Base-by-base conservation (phyloP, 1,140 invertebrate genomes). In the Diachasma alloeum region DNA sequence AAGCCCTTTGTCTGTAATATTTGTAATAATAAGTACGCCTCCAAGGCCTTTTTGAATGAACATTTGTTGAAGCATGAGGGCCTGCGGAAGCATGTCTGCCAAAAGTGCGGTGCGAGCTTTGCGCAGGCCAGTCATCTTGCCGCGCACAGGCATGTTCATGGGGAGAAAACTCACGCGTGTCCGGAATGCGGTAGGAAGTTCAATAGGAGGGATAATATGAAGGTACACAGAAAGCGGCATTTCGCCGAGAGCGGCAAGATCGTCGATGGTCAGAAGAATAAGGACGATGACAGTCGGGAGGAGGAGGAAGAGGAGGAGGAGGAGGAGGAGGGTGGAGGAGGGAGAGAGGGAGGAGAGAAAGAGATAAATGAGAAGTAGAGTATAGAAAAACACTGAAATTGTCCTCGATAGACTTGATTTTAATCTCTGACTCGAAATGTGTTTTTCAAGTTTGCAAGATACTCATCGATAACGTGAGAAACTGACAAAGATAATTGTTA, bases 201-300 rank as follows among this genome's bases (percentile, higher is more conserved):
- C 66, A 90, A 90, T 75, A 82, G 89, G 9, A 83, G 87, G 10
- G 89, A 90, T 69, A 90, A 90, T 42, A 90, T 90, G 89, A 90
- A 90, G 59, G 89, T 90, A 39, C 89, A 90, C 44, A 83, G 85
- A 56, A 89, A 86, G 74, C 82, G 89, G 74, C 89, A 90, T 68
- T 85, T 88, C 56, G 77, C 86, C 77, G 79, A 84, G 76, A 79
- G 19, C 4, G 79, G 76, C 17, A 72, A 74, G 63, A 80, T 75
- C 37, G 79, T 76, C 59, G 56, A 17, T n/a, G 72, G 48, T 39
- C 73, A 86, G 80, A 83, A 81, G 78, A 83, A 70, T 63, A 15
- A 81, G 71, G 69, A 36, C 26, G 53, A 31, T 13, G 19, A 19
- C 0, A 69, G 71, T 24, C 31, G n/a, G 4, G n/a, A 22, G 15